phyloP scores from a whole-genome alignment of 2,888 invertebrate genomes.

The Aleiodes leptofemur region DNA sequence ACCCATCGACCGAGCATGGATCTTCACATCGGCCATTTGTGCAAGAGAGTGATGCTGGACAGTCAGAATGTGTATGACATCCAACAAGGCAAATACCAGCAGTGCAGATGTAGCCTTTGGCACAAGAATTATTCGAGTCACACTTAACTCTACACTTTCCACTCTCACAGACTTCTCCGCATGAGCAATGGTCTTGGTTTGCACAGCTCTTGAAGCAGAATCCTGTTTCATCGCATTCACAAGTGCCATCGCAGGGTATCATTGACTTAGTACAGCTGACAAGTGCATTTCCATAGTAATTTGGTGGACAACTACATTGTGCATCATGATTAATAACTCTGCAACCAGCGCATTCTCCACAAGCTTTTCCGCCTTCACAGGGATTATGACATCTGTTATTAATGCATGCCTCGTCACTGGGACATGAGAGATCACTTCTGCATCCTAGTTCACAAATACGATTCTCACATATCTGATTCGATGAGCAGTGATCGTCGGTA shows the following conservation, averaged over 20 bases:
- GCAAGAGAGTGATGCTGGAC: conserved; percentile 86
- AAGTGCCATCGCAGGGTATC: conserved; percentile 84
- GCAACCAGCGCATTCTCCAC: conserved; percentile 91
- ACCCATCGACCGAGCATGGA: conserved; percentile 80
- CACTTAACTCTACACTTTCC: conserved; percentile 87
- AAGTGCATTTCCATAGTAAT: conserved; percentile 89
- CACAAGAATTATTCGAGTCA: conserved; percentile 82
- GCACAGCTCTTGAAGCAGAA: conserved; percentile 86
- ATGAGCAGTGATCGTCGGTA: conserved; percentile 87
- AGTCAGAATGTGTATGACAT: conserved; percentile 87
- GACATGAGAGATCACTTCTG: conserved; percentile 88
- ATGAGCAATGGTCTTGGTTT: conserved; percentile 83
- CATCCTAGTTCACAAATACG: conserved; percentile 92
- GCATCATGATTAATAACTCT: conserved; percentile 89
- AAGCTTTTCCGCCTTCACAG: conserved; percentile 83
- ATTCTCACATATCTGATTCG: conserved; percentile 91
- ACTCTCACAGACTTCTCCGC: conserved; percentile 86
- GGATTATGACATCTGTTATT: conserved; percentile 91
- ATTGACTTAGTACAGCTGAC: conserved; percentile 86
- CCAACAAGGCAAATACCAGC: conserved; percentile 86
- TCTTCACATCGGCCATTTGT: conserved; percentile 82
- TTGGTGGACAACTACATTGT: conserved; percentile 89
- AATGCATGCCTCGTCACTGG: conserved; percentile 85
- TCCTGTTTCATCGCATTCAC: conserved; percentile 88
- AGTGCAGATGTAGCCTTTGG: conserved; percentile 84